Conservation (phyloP, 2,797 vertebrate genomes). For the Pitangus sulphuratus region DNA sequence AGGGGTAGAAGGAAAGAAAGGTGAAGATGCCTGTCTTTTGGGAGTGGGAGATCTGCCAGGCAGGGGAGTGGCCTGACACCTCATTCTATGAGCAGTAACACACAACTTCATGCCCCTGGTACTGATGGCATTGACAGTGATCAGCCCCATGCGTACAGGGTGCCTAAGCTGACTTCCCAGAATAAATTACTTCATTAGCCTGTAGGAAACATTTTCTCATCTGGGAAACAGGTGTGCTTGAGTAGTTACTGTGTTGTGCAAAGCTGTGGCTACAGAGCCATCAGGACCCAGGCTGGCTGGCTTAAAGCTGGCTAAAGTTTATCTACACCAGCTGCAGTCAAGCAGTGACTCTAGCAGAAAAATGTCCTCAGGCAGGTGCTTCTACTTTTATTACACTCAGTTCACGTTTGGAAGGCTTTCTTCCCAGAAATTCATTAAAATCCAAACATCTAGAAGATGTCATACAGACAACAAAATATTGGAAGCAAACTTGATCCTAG, state of each 20-base stretch:
- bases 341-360: not conserved
- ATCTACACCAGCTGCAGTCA: not conserved
- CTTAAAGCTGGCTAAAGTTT: not conserved
- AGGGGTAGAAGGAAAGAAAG: not conserved
- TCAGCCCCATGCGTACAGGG: not conserved
- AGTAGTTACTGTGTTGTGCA: not conserved
- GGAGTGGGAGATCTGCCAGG: not conserved
- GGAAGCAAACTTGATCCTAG: not conserved
- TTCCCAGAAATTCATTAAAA: constrained; percentile 6
- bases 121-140: rapidly evolving
- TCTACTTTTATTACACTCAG: not conserved
- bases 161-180: not conserved
- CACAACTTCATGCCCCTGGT: not conserved
- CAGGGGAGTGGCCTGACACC: not conserved
- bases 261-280: not conserved
- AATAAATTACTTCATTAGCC: not conserved
- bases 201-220: not conserved
- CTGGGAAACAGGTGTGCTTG: not conserved
- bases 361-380: constrained; percentile 36
- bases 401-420: not conserved
- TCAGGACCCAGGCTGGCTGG: not conserved
- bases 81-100: not conserved
- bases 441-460: constrained; percentile 3
- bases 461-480: not conserved
- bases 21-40: not conserved